phyloP scores from a whole-genome alignment of 2,113 vertebrate species.

The Corythoichthys haematopterus region DNA sequence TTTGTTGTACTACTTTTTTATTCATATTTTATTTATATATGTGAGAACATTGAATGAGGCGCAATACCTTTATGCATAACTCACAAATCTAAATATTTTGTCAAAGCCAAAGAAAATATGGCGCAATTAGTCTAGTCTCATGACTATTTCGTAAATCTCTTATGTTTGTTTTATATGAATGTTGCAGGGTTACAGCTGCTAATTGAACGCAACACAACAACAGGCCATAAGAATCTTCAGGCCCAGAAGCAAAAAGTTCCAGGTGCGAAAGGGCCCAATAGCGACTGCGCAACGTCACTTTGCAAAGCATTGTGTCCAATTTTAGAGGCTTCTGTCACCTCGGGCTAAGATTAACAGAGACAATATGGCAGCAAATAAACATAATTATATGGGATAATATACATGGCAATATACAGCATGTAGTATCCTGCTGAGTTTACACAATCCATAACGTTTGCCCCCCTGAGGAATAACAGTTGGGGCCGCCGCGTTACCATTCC shows the following conservation, averaged over 20 bases:
- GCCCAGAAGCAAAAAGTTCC: not conserved
- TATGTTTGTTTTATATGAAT: too few relatives aligned
- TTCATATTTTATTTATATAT: too few relatives aligned
- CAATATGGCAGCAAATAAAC: slow-evolving; percentile 14
- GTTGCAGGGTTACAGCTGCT: too few relatives aligned
- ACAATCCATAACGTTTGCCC: slow-evolving; percentile 18
- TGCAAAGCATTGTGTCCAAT: slow-evolving; percentile 1
- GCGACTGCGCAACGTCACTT: not conserved
- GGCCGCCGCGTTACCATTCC: slow-evolving; percentile 40
- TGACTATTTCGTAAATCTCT: too few relatives aligned
- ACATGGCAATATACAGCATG: not conserved
- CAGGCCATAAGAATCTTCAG: not conserved
- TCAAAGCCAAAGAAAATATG: too few relatives aligned
- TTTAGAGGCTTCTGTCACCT: not conserved
- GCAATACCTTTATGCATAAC: too few relatives aligned
- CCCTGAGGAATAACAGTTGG: slow-evolving; percentile 42
- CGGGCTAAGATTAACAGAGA: not conserved
- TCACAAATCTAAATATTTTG: too few relatives aligned
- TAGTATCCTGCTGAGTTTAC: slow-evolving; percentile 15
- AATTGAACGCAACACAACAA: too few relatives aligned
- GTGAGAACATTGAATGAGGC: too few relatives aligned
- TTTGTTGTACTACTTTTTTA: too few relatives aligned
- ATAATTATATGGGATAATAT: slow-evolving; percentile 2
- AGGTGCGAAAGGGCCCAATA: not conserved
- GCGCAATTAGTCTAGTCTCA: too few relatives aligned